Conservation (phyloP, 2,888 invertebrate genomes). For the Pristionchus fissidentatus region DNA sequence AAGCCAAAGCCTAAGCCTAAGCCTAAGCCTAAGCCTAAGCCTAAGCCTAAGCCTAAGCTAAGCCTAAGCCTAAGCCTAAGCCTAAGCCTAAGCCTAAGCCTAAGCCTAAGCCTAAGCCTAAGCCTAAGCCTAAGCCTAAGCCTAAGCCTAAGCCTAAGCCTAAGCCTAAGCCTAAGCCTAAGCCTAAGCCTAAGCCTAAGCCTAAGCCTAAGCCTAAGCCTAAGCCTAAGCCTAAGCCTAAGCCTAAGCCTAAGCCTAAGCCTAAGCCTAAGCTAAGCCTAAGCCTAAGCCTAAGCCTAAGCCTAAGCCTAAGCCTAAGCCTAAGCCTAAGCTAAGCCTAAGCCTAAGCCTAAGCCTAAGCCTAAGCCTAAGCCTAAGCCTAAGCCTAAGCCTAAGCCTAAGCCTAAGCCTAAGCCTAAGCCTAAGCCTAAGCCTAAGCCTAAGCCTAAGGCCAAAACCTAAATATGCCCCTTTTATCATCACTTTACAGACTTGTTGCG, state of each 20-base stretch:
- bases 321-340: conserved; percentile 2
- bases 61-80: conserved; percentile 10
- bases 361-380: conserved; percentile 4
- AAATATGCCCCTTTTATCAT: too few species aligned
- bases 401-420: too few species aligned
- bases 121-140: conserved; percentile 14
- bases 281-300: conserved; percentile 1
- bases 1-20: conserved; percentile 10
- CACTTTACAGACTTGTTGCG: too few species aligned
- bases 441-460: too few species aligned
- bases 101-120: conserved; percentile 5
- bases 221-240: background rate
- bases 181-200: conserved; percentile 14
- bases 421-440: too few species aligned
- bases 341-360: conserved; percentile 14
- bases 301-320: too few species aligned
- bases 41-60: conserved; percentile 50
- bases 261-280: conserved; percentile 6
- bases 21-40: conserved; percentile 45
- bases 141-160: conserved; percentile 14
- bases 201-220: background rate
- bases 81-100: conserved; percentile 14
- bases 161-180: conserved; percentile 4
- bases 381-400: background rate
- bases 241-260: conserved; percentile 14